Evolutionary conservation across 1,140 invertebrate genomes (phyloP).

Genomic region (Amphibalanus amphitrite): DNA sequence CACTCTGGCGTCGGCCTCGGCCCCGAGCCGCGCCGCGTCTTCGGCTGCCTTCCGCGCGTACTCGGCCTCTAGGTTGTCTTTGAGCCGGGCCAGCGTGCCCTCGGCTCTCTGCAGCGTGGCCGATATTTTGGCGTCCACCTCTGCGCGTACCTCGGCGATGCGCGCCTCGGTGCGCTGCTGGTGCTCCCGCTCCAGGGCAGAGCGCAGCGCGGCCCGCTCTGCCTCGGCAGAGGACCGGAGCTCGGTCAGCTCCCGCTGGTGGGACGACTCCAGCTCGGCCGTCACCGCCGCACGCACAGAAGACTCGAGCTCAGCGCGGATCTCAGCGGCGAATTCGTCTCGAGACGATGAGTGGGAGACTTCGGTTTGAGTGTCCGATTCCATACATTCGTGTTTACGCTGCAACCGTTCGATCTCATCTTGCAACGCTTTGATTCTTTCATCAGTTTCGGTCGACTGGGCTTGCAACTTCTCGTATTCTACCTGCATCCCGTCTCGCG

Average conservation of each 20-base stretch:
- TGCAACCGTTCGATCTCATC: not conserved
- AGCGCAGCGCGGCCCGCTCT: not conserved
- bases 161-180: not conserved
- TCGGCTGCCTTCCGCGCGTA: not conserved
- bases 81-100: not conserved
- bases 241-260: not conserved
- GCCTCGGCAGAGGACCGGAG: not conserved
- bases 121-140: not conserved
- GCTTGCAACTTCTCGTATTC: not conserved
- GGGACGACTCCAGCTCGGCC: not conserved
- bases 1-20: not conserved
- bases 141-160: not conserved
- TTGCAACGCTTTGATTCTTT: not conserved
- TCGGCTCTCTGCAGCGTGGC: not conserved
- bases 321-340: not conserved
- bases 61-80: not conserved
- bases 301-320: not conserved
- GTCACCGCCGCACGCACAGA: not conserved
- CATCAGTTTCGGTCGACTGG: not conserved
- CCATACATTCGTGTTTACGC: not conserved
- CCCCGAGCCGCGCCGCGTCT: not conserved
- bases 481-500: not conserved
- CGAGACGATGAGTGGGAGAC: no score
- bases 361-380: not conserved
- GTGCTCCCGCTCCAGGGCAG: not conserved